Evolutionary conservation across 2,888 invertebrate genomes (phyloP), one percentile per base, ranked within the genome.

Genomic region (Pilophorus perplexus): DNA sequence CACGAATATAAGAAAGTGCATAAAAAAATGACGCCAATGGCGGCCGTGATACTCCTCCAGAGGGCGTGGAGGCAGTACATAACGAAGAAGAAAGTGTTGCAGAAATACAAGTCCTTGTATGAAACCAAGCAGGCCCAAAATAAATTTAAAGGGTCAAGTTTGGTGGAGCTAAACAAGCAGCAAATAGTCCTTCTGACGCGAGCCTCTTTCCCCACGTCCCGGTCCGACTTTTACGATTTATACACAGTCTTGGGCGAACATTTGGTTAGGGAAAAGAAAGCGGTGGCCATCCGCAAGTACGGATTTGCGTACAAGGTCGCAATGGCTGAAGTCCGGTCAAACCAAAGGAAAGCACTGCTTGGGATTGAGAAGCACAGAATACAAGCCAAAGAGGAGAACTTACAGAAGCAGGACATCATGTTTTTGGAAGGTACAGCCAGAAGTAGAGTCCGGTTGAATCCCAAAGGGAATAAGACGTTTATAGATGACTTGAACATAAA

Each of bases 401-500:
- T 71, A 25, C 69, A 66, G 18, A 68, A 67, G 16, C 67, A 68
- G 33, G 71, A 71, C 23, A 28, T 69, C 25, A 69, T 70, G 68
- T 83, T 89, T 73, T 79, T 91, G 44, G 83, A 85, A 70, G 80
- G 83, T 72, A 83, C 89, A 74, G 85, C 87, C 2, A 81, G 84
- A 71, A 89, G 94, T 0, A 81, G 89, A 42, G 83, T 84, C 66
- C 92, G 91, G 89, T 82, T 83, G 68, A 86, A 87, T 28, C 85
- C 85, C 72, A 87, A 88, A 74, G 87, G 86, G 18, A 81, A 79
- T 27, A 65, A 83, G 28, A 83, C 92, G 16, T 83, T 87, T 71
- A 87, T 94, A 87, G 89, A 93, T 72, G 88, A 92, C 0, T 75
- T 89, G 57, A 88, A 87, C 75, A 88, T 87, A 18, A 89, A 92